phyloP scores from a whole-genome alignment of 30 jellyfish, hydroid and myxozoan genomes.

The Aurelia sp. region DNA sequence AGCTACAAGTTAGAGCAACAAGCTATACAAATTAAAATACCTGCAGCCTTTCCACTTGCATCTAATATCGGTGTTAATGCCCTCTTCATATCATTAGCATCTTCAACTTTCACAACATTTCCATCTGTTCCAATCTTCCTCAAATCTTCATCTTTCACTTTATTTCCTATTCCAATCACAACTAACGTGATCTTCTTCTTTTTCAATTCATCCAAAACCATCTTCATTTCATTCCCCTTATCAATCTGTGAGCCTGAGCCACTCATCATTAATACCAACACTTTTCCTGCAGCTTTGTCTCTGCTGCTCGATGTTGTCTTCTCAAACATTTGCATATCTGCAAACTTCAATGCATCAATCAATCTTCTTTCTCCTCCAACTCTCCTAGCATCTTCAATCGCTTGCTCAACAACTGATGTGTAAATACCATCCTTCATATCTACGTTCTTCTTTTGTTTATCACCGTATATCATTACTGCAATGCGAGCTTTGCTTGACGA shows the following conservation, averaged over 20 bases:
- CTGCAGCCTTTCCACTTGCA: conserved; percentile 4
- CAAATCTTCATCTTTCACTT: conserved; percentile 15
- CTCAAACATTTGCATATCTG: conserved; percentile 28
- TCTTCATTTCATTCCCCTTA: neutral
- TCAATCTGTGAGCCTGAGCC: conserved; percentile 22
- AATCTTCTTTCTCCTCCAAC: conserved; percentile 66
- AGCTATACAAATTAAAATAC: too few species aligned
- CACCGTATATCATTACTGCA: conserved; percentile 70
- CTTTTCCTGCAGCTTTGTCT: conserved; percentile 16
- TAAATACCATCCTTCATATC: conserved; percentile 26
- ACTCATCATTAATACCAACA: conserved; percentile 38
- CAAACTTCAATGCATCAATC: conserved; percentile 23
- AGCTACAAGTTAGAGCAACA: too few species aligned
- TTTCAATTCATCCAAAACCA: conserved; percentile 13
- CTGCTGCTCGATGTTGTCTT: neutral
- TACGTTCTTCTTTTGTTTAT: neutral
- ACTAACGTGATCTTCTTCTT: neutral
- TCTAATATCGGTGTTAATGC: conserved; percentile 7
- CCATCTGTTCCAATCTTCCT: neutral
- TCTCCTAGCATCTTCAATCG: conserved; percentile 8
- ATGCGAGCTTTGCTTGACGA: conserved; percentile 59
- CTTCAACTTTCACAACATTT: conserved; percentile 1
- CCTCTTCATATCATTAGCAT: conserved; percentile 5
- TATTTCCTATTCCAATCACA: conserved; percentile 51
- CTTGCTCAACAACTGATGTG: conserved; percentile 39